Percentiles rank a stretch among this genome's conserved stretches.
Evolutionary conservation across 2,888 invertebrate genomes (phyloP).

Genomic region (Agonopterix arenella): DNA sequence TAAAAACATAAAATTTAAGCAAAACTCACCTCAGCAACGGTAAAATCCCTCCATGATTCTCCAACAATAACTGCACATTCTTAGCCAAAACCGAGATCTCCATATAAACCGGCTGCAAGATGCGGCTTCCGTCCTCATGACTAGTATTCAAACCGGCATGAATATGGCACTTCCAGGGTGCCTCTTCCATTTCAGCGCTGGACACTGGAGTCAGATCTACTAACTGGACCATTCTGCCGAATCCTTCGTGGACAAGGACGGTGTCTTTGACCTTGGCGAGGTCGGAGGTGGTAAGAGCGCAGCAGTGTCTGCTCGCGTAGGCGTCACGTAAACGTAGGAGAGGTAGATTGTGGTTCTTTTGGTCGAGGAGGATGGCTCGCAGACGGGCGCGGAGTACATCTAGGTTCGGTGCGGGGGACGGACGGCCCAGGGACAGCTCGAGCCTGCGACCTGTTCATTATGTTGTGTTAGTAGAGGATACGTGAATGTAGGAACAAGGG

Average conservation of each 20-base stretch:
- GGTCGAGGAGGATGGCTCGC: constrained; percentile 84
- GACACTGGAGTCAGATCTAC: constrained; percentile 51
- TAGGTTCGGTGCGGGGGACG: constrained; percentile 79
- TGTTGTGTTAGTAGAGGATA: no score
- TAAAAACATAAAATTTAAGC: neutral
- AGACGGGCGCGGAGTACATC: constrained; percentile 82
- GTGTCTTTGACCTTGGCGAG: constrained; percentile 86
- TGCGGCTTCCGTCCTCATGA: constrained; percentile 63
- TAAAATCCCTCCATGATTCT: constrained; percentile 85
- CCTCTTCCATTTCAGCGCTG: constrained; percentile 55
- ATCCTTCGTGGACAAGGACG: constrained; percentile 64
- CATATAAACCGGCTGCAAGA: constrained; percentile 81
- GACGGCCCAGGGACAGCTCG: constrained; percentile 81
- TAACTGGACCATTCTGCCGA: constrained; percentile 61
- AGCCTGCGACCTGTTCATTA: constrained; percentile 83
- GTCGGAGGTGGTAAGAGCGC: constrained; percentile 83
- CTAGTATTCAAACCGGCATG: constrained; percentile 47
- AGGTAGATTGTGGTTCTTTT: constrained; percentile 80
- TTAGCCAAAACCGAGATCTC: constrained; percentile 80
- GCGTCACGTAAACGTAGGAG: constrained; percentile 89
- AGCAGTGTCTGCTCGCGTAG: constrained; percentile 87
- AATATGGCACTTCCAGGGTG: constrained; percentile 72
- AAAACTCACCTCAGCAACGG: constrained; percentile 85
- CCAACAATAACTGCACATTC: constrained; percentile 81
- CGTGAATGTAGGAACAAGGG: no score